Conservation (phyloP, 2,888 invertebrate species). For the Tetragonula carbonaria region DNA sequence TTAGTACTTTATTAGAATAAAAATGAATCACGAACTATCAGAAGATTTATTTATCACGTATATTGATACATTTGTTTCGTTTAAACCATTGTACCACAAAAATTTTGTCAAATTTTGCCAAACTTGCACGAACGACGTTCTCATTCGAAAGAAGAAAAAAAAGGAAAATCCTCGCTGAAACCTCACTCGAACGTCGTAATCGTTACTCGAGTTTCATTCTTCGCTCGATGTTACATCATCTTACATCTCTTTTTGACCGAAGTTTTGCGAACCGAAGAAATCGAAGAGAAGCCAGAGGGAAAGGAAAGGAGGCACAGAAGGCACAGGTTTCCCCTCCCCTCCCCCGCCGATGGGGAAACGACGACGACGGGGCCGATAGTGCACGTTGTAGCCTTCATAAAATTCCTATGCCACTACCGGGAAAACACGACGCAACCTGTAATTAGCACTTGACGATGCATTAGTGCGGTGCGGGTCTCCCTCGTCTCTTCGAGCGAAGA, state of each 20-base stretch:
- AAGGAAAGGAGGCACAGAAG: neutral
- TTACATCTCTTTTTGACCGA: neutral
- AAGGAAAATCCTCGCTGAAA: neutral
- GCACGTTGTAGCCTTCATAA: slow-evolving; percentile 74
- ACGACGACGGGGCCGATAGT: slow-evolving; percentile 49
- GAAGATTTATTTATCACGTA: too few species aligned
- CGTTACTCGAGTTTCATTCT: neutral
- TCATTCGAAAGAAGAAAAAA: too few species aligned
- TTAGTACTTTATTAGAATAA: too few species aligned
- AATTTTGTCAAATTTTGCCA: too few species aligned
- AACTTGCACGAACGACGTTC: too few species aligned
- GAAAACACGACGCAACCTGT: slow-evolving; percentile 76
- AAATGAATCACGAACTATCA: too few species aligned
- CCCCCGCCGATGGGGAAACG: neutral
- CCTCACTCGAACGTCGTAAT: neutral
- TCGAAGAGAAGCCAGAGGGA: slow-evolving; percentile 1
- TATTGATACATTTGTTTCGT: too few species aligned
- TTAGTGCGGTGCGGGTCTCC: slow-evolving; percentile 74
- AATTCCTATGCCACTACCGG: slow-evolving; percentile 77
- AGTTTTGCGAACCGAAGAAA: neutral
- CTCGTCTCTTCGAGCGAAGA: slow-evolving; percentile 57
- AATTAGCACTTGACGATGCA: slow-evolving; percentile 83
- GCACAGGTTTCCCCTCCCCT: too few species aligned
- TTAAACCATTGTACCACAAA: too few species aligned
- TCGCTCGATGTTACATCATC: neutral